Evolutionary conservation across 2,888 invertebrate species (phyloP), one percentile per base, ranked within the genome.

Genomic region (Lathronympha strigana): DNA sequence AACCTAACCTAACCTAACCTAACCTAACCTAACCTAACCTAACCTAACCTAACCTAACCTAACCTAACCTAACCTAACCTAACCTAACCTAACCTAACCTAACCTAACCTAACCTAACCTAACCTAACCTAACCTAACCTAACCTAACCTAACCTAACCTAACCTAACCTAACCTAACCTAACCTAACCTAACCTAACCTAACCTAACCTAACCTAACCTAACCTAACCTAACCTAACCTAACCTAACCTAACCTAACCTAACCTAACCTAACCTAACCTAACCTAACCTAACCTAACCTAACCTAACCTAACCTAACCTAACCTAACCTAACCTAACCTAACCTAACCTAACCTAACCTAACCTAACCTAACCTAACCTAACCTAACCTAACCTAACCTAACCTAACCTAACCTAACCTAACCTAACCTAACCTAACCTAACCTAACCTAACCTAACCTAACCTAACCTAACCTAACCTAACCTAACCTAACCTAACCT

Each of bases 381-480:
- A 47, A 47, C 25, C 49, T 49, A 49, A 49, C 49, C 63, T 63
- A 67, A 67, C 63, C 63, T 63, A 63, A 23, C 23, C 49, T 49
- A 49, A 49, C 49, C 49, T 47, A 47, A 67, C 63, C 63, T 63
- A 67, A 67, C 67, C 67, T 67, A 67, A 67, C 67, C 67, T 67
- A 67, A 67, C 67, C 67, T 67, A 67, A 67, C 67, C 67, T 67
- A 67, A 62, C 67, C 67, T 67, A 67, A 67, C 67, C 67, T 67
- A 67, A 67, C 67, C 67, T 67, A 67, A 67, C 67, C 67, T 67
- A 67, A 67, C 67, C 62, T 67, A 67, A 67, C 67, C 62, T 62
- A 67, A 67, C 62, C 67, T 67, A 67, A 67, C 67, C 67, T 67
- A 67, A 62, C 67, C 67, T 67, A 67, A 67, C 67, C 67, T 67